phyloP scores from a whole-genome alignment of 2,113 vertebrate genomes.

The Butastur rufipennis region DNA sequence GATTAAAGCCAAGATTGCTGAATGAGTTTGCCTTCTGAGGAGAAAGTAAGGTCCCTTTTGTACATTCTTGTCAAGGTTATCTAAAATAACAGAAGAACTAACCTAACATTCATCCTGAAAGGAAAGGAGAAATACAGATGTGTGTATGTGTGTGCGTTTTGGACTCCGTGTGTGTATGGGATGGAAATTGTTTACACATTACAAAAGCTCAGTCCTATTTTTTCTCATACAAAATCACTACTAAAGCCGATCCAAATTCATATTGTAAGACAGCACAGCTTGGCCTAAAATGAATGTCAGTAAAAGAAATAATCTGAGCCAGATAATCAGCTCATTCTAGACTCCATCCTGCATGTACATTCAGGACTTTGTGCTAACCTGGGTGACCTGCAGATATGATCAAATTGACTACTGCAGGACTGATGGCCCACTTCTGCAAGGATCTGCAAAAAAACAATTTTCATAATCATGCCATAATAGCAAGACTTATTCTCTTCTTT shows the following conservation, averaged over 20 bases:
- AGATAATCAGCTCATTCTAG: background rate
- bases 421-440: background rate
- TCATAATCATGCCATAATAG: background rate
- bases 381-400: background rate
- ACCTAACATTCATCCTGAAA: background rate
- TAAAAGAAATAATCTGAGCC: background rate
- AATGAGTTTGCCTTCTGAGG: background rate
- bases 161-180: accelerated
- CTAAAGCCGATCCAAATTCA: background rate
- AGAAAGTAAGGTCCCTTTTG: background rate
- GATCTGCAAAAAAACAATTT: background rate
- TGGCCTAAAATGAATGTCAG: background rate
- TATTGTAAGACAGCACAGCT: accelerated
- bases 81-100: background rate
- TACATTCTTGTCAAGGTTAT: background rate
- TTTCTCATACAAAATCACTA: background rate
- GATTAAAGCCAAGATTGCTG: background rate
- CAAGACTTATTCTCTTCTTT: background rate
- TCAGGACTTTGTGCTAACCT: background rate
- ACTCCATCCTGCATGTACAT: background rate
- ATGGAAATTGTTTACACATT: background rate
- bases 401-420: background rate
- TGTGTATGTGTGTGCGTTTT: background rate
- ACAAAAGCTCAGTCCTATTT: background rate
- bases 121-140: background rate